Evolutionary conservation across 2,113 vertebrate genomes (phyloP).

Genomic region (Typhlomys cinereus): DNA sequence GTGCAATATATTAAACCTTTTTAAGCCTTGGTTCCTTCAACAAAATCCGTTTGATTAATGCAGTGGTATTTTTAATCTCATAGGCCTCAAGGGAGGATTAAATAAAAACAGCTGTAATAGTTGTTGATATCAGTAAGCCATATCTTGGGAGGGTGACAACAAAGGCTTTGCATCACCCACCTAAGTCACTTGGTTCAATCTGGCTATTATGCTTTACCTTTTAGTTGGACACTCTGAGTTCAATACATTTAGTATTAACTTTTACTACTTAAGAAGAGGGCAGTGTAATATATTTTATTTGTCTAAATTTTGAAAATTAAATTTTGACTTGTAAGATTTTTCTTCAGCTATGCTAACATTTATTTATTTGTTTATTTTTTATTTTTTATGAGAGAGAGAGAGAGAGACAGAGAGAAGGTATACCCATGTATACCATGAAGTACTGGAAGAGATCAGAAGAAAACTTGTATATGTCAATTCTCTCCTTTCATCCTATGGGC

Average conservation of each 20-base stretch:
- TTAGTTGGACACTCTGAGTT: background rate
- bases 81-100: background rate
- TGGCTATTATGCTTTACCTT: constrained; percentile 13
- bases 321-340: constrained; percentile 33
- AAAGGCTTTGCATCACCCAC: background rate
- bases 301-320: background rate
- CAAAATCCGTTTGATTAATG: background rate
- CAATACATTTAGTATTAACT: background rate
- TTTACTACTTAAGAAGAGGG: constrained; percentile 22
- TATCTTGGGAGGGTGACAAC: background rate
- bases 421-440: too few species aligned
- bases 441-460: too few species aligned
- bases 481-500: too few species aligned
- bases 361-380: too few species aligned
- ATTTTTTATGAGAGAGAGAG: too few species aligned
- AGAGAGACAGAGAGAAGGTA: too few species aligned
- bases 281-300: constrained; percentile 25
- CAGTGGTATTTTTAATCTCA: constrained; percentile 15
- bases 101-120: background rate
- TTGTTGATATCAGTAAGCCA: background rate
- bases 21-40: background rate
- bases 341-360: background rate
- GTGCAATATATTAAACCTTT: constrained; percentile 27
- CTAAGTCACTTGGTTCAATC: constrained; percentile 13
- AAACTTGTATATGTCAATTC: too few species aligned